Percentiles rank a stretch among this genome's conserved stretches.
phyloP scores from a whole-genome alignment of 2,888 invertebrate species.

The Sylvicola fuscatus region DNA sequence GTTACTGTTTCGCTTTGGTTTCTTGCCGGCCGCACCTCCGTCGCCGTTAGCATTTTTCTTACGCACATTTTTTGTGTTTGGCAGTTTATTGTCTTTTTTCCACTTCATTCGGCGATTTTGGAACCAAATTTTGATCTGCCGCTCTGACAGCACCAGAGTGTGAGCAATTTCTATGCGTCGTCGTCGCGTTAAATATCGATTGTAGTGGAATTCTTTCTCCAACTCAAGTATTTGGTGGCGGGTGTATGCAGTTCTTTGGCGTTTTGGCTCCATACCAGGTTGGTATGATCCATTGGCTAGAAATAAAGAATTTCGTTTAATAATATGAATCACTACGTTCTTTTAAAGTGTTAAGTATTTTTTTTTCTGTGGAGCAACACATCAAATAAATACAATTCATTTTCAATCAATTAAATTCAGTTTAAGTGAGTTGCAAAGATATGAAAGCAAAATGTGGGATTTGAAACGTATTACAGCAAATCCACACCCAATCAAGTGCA shows the following conservation, averaged over 20 bases:
- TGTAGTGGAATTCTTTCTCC: slow-evolving; percentile 96
- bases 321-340: too few relatives aligned
- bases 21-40: slow-evolving; percentile 14
- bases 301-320: too few relatives aligned
- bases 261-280: slow-evolving; percentile 87
- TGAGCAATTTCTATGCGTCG: slow-evolving; percentile 95
- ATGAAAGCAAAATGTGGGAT: too few relatives aligned
- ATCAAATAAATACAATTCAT: slow-evolving; percentile 8
- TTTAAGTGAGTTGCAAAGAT: too few relatives aligned
- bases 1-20: slow-evolving; percentile 18
- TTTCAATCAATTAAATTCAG: too few relatives aligned
- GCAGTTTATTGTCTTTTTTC: slow-evolving; percentile 48
- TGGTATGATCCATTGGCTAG: slow-evolving; percentile 76
- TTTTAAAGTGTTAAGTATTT: too few relatives aligned
- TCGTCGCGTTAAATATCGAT: slow-evolving; percentile 85
- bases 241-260: slow-evolving; percentile 93
- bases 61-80: slow-evolving; percentile 40
- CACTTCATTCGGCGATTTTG: slow-evolving; percentile 71
- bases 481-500: too few relatives aligned
- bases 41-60: slow-evolving; percentile 31
- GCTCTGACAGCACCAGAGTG: slow-evolving; percentile 76
- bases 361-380: slow-evolving; percentile 31
- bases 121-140: slow-evolving; percentile 83
- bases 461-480: too few relatives aligned
- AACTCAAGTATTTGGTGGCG: slow-evolving; percentile 93